Base-by-base conservation (phyloP, 2,888 invertebrate genomes). In the Heliconius hortense region DNA sequence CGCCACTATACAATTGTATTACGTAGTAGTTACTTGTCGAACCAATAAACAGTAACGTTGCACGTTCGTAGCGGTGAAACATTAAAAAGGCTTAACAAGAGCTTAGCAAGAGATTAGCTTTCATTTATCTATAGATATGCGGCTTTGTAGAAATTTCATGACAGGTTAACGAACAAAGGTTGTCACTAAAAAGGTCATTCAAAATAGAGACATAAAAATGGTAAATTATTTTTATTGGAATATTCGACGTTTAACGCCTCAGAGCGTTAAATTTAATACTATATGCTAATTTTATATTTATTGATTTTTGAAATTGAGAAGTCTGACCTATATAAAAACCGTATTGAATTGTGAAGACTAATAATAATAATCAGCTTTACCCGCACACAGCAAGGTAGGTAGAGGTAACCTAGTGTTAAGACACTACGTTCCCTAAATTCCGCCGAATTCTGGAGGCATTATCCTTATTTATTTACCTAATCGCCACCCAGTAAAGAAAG, bases 11-110 rank as follows among this genome's bases (percentile, higher is more conserved):
- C 48, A n/a, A 28, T 68, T 64, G n/a, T 35, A 35, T 64, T 35
- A 10, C 35, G n/a, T n/a, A 64, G 11, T 35, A 64, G 35, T 35
- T 35, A 64, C 1, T 35, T 64, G n/a, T n/a, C 21, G n/a, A 21
- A 21, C 21, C 24, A 24, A 66, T 66, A 35, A n/a, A 64, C 31
- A 31, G 56, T 31, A 56, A n/a, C 31, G 56, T 24, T 0, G 24
- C 66, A 39, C 39, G 13, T 26, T 66, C 15, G 66, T 66, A 66
- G 69, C 53, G 31, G 48, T 31, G 69, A 31, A 69, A 31, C 69
- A 56, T 68, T 67, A 68, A 69, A 56, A 69, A 69, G 56, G 28
- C 53, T 69, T 56, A 53, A 69, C 69, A 35, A 35, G 56, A 56
- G 56, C 56, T 53, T 7, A n/a, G n/a, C 15, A 56, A 56, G 56